These are phyloP conservation scores for Odontomachus brunneus DNA, from an alignment of 1,140 invertebrate species.

Conservation along the genomic window DNA sequence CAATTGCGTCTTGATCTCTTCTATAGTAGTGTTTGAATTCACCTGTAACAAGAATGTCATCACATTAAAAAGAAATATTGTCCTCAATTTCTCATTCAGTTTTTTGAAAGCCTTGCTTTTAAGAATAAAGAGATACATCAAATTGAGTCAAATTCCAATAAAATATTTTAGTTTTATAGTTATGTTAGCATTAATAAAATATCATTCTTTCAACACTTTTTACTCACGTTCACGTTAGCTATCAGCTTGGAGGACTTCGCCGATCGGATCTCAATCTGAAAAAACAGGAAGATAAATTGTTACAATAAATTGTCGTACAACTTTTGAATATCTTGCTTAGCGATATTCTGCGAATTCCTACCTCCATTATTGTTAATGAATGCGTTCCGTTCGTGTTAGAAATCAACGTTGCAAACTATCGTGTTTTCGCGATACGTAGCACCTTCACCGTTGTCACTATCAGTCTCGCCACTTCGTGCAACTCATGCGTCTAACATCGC, in stretches of 20 bases:
- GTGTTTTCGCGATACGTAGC: too few relatives aligned
- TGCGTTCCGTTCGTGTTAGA: neutral
- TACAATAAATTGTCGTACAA: neutral
- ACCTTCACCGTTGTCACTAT: neutral
- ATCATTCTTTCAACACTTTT: neutral
- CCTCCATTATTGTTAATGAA: constrained; percentile 54
- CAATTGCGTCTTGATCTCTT: constrained; percentile 92
- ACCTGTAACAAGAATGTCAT: constrained; percentile 77
- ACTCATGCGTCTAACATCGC: neutral
- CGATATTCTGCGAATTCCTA: constrained; percentile 2
- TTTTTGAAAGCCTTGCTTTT: neutral
- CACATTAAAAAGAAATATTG: neutral
- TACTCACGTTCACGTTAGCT: constrained; percentile 79
- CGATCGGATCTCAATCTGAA: constrained; percentile 79
- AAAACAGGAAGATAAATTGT: constrained; percentile 38
- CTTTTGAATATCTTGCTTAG: neutral
- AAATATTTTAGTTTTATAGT: neutral
- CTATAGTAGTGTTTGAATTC: constrained; percentile 87
- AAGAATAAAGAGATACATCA: neutral
- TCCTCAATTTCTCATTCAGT: neutral
- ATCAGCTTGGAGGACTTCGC: constrained; percentile 76
- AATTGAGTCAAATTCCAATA: neutral
- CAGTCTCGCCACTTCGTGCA: neutral
- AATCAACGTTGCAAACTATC: neutral
- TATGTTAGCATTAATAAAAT: neutral